Base-by-base conservation (phyloP, 2,113 vertebrate genomes). In the Seriola dumerili region DNA sequence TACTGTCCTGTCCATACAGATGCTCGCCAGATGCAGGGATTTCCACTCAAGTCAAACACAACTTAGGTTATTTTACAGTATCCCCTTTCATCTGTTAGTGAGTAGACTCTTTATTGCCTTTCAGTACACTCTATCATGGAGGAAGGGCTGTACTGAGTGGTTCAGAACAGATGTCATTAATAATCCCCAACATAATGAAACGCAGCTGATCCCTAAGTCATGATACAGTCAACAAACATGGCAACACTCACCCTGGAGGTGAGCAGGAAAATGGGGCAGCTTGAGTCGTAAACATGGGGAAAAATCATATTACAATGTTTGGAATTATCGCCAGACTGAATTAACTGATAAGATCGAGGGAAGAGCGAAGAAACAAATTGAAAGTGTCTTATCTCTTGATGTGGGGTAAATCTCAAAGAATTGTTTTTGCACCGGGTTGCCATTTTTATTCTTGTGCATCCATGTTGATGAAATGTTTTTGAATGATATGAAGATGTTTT, bases 141-240 rank as follows among this genome's bases (percentile, higher is more conserved):
- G 73, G 65, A 84, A 75, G 73, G 58, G 67, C 76, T 57, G 36
- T 13, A 29, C 76, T 74, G 81, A 80, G 81, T 57, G 79, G 77
- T 87, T 91, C 75, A 76, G 68, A 85, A 78, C 89, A 92, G 87
- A 92, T 91, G 85, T 74, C 88, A 91, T 94, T 87, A 91, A 92
- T 87, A 93, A 93, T 94, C 90, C 90, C 87, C 66, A 32, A 62
- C 85, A 83, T 83, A 90, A 90, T 91, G 90, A 91, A 88, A 86
- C 32, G 59, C 87, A 70, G 62, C 88, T 89, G 90, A 92, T 86
- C 75, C 64, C 61, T 36, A 64, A 88, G 69, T 81, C 75, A 68
- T 79, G 74, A 89, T 85, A 80, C 83, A 80, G 87, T 86, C 85
- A 86, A 90, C 85, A 91, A 89, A 83, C 65, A 83, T 74, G 74